Evolutionary conservation across 2,888 invertebrate genomes (phyloP).

Genomic region (Eledone cirrhosa): DNA sequence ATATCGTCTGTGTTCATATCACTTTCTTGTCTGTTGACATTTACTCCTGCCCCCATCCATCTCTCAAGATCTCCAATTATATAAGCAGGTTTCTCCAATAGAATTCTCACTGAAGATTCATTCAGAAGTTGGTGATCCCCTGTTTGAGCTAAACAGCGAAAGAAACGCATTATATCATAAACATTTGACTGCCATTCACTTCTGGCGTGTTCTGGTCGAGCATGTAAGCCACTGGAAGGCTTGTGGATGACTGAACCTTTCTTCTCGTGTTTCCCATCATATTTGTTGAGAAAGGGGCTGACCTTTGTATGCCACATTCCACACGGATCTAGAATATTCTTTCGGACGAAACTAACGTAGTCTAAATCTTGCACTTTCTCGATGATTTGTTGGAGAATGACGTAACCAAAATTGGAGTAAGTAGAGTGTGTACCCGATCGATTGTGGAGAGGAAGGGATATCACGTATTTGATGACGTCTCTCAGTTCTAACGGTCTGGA

Average conservation of each 20-base stretch:
- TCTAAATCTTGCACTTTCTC: conserved; percentile 47
- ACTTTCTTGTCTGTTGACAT: conserved; percentile 50
- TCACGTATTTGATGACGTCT: conserved; percentile 55
- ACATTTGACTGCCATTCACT: conserved; percentile 61
- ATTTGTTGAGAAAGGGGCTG: conserved; percentile 36
- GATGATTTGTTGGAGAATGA: conserved; percentile 57
- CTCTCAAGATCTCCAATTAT: conserved; percentile 22
- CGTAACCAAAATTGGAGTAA: conserved; percentile 60
- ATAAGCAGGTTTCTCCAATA: conserved; percentile 38
- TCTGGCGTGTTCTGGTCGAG: too few relatives aligned
- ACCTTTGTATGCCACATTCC: conserved; percentile 63
- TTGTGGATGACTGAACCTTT: too few relatives aligned
- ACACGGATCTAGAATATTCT: conserved; percentile 47
- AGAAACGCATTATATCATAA: conserved; percentile 57
- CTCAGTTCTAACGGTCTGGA: conserved; percentile 37
- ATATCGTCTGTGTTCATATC: conserved; percentile 52
- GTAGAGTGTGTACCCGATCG: conserved; percentile 53
- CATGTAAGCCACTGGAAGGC: too few relatives aligned
- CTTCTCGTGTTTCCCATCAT: too few relatives aligned
- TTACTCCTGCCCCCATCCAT: conserved; percentile 53
- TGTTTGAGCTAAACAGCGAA: conserved; percentile 47
- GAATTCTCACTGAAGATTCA: conserved; percentile 40
- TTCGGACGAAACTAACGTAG: conserved; percentile 53
- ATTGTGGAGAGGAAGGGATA: conserved; percentile 50
- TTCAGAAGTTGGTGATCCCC: conserved; percentile 44